Conservation (phyloP, 2,113 vertebrate genomes). For the Rhea americana region DNA sequence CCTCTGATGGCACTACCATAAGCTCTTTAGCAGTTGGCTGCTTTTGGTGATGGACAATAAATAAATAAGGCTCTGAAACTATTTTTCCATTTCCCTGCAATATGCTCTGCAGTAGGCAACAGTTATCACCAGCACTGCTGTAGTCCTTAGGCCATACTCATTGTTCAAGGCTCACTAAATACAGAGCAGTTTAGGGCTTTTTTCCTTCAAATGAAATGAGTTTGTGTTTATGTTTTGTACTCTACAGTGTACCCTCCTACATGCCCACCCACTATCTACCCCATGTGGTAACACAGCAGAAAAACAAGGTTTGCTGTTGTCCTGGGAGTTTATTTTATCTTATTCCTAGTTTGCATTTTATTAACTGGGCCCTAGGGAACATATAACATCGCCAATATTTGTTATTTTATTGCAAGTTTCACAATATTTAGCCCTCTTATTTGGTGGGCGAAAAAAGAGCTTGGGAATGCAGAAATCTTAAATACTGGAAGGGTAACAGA, state of each 20-base stretch:
- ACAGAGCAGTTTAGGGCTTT: constrained; percentile 40
- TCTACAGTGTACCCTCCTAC: neutral
- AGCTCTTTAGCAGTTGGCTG: neutral
- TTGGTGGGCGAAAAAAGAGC: neutral
- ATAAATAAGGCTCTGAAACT: neutral
- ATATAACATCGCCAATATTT: neutral
- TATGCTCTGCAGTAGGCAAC: constrained; percentile 13
- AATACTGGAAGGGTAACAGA: neutral
- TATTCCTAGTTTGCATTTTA: constrained; percentile 5
- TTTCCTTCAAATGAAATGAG: constrained; percentile 25
- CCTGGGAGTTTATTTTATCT: constrained; percentile 1
- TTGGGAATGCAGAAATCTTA: neutral
- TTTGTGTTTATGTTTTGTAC: constrained; percentile 33
- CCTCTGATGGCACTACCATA: neutral
- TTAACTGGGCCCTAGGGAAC: neutral
- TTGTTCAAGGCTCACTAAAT: constrained; percentile 44
- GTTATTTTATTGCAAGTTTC: neutral
- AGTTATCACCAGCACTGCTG: constrained; percentile 1
- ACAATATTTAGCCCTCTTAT: neutral
- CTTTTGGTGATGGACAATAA: neutral
- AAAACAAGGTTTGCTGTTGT: constrained; percentile 8
- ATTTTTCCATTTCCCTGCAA: constrained; percentile 10
- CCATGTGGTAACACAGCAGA: constrained; percentile 14
- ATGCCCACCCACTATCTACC: constrained; percentile 2
- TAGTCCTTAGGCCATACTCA: constrained; percentile 14